Evolutionary conservation across 2,888 invertebrate species (phyloP), one percentile per base, ranked within the genome.

Genomic region (Xanthostigma xanthostigma): DNA sequence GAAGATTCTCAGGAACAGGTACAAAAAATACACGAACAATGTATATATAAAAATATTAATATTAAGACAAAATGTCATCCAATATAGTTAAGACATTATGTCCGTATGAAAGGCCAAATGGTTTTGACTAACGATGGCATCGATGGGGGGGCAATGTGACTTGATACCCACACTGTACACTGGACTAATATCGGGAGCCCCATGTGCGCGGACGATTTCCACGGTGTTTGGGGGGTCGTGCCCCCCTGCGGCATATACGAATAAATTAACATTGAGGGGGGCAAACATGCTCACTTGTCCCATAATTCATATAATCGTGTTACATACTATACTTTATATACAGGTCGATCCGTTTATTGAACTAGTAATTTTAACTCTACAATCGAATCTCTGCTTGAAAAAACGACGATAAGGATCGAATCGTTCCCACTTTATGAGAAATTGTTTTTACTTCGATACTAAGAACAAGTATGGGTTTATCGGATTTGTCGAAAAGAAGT

Each of bases 201-300:
- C 42, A 27, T 27, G 27, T 27, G 27, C 27, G 27, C 42, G 42
- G 42, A 33, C 42, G 33, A 34, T 42, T 42, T 42, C 42, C 42
- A 42, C 42, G 42, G 42, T 42, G 42, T 42, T 42, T 42, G 42
- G 42, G 42, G 42, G 42, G 42, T 42, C 42, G 17, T 27, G 33
- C 42, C 42, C 42, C 17, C 42, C 42, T 34, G 33, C 27, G 17
- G 42, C n/a, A 42, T 33, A 14, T 10, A 33, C 34, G 42, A 42
- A 42, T 42, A 42, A 42, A 42, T 42, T 42, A 17, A 12, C 39
- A 39, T 39, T 39, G 39, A 39, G 39, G 39, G 12, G 39, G 14
- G 39, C 39, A 39, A 27, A 14, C 39, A 39, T 39, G 14, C 14
- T 13, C 13, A 14, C 39, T 39, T 14, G 39, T 39, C 39, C 39